phyloP scores from a whole-genome alignment of 2,113 vertebrate species.

The Piaya cayana region DNA sequence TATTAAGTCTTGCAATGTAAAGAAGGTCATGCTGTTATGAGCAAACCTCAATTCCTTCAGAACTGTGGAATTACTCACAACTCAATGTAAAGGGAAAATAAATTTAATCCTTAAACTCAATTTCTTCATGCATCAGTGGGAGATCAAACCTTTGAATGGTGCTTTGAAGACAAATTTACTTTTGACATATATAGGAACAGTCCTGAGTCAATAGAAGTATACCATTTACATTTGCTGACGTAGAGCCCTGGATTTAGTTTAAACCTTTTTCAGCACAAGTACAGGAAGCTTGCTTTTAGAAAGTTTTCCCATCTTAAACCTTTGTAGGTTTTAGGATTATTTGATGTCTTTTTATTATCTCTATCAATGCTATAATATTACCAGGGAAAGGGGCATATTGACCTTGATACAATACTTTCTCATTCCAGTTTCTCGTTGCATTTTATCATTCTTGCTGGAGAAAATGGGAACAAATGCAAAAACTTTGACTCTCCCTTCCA shows the following conservation, averaged over 20 bases:
- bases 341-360: not conserved
- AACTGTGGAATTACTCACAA: not conserved
- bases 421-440: not conserved
- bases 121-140: not conserved
- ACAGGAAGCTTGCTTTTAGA: not conserved
- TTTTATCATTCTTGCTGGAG: not conserved
- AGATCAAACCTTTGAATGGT: not conserved
- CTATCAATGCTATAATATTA: not conserved
- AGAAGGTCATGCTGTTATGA: not conserved
- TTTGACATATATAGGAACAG: not conserved
- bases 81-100: not conserved
- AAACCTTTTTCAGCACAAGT: not conserved
- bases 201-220: not conserved
- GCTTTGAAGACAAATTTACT: conserved; percentile 9
- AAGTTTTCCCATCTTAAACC: not conserved
- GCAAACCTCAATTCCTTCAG: not conserved
- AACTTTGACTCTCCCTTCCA: not conserved
- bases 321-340: not conserved
- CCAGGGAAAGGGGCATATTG: not conserved
- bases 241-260: not conserved
- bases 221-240: not conserved
- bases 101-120: not conserved
- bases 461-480: not conserved
- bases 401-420: not conserved
- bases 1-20: not conserved